Base-by-base conservation (phyloP, 30 jellyfish, hydroid and myxozoan genomes). In the Mastigias papua region DNA sequence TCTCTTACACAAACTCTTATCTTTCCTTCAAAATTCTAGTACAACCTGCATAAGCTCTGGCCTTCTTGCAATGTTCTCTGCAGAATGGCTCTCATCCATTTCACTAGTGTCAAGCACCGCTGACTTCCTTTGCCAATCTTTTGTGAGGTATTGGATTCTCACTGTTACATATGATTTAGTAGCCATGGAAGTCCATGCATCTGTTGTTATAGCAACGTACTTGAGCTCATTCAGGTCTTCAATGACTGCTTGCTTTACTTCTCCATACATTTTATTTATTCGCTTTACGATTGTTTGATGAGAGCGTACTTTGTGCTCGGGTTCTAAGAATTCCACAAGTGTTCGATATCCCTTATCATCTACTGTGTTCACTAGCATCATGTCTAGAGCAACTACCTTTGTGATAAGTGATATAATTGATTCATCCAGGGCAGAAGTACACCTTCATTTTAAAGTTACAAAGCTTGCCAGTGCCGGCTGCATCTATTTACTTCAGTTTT, bases 131-230 rank as follows among this genome's bases (percentile, higher is more conserved):
- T 77, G 72, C 90, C 86, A 87, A 8, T 68, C 86, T 76, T 76
- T 78, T 33, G 69, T 57, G 49, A 87, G 76, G 76, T 27, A 87
- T 16, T 87, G 96, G 32, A 34, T 80, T 3, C 91, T 76, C n/a
- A 77, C 96, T 23, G 96, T 77, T 6, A 87, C 86, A 75, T 87
- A 78, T 7, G 91, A 87, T 33, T 87, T 81, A 30, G 75, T 76
- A n/a, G 89, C 82, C 6, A 67, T 23, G 15, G 95, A 86, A 34
- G 95, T 86, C 89, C 89, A 86, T 15, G 84, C 81, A 63, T 85
- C 94, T 37, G 93, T 60, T 31, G 89, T 86, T 65, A 86, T 73
- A 1, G 95, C 82, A 25, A 76, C 80, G 30, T 77, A 81, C 49
- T 80, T 65, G 60, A 70, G 78, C 60, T 57, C 67, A 8, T 71